Conservation (phyloP, 2,113 vertebrate genomes). For the Lampris incognitus region DNA sequence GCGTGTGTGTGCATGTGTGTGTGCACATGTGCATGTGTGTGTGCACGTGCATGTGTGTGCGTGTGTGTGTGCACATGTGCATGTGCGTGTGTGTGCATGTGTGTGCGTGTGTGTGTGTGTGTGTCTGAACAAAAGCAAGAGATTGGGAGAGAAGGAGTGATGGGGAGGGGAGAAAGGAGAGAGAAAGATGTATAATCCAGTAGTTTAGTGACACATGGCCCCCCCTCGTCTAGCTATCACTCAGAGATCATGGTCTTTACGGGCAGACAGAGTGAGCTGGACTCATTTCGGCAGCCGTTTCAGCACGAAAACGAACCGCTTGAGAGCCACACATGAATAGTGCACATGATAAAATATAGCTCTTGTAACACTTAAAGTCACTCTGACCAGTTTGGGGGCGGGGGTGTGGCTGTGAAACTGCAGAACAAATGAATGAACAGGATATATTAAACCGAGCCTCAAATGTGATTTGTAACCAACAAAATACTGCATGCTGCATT, state of each 20-base stretch:
- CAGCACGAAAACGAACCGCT: constrained; percentile 16
- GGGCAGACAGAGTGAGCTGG: not conserved
- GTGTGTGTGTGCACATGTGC: too few relatives aligned
- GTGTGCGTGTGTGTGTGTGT: not conserved
- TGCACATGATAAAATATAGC: constrained; percentile 4
- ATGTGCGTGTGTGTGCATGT: too few relatives aligned
- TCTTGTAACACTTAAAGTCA: not conserved
- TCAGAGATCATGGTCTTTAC: not conserved
- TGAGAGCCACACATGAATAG: constrained; percentile 18
- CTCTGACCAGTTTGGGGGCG: too few relatives aligned
- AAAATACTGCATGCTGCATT: constrained; percentile 13
- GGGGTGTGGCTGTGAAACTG: not conserved
- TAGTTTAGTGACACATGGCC: constrained; percentile 18
- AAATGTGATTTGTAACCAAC: constrained; percentile 6
- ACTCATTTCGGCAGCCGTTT: constrained; percentile 9
- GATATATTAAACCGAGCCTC: not conserved
- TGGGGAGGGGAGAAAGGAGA: constrained; percentile 34
- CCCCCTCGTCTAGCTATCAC: not conserved
- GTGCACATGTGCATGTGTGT: too few relatives aligned
- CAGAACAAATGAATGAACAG: not conserved
- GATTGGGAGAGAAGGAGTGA: not conserved
- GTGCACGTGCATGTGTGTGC: too few relatives aligned
- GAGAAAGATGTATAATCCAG: too few relatives aligned
- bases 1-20: too few relatives aligned
- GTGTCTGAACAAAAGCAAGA: constrained; percentile 1